Evolutionary conservation across 2,797 vertebrate genomes (phyloP), one percentile per base, ranked within the genome.

Genomic region (Fratercula arctica): DNA sequence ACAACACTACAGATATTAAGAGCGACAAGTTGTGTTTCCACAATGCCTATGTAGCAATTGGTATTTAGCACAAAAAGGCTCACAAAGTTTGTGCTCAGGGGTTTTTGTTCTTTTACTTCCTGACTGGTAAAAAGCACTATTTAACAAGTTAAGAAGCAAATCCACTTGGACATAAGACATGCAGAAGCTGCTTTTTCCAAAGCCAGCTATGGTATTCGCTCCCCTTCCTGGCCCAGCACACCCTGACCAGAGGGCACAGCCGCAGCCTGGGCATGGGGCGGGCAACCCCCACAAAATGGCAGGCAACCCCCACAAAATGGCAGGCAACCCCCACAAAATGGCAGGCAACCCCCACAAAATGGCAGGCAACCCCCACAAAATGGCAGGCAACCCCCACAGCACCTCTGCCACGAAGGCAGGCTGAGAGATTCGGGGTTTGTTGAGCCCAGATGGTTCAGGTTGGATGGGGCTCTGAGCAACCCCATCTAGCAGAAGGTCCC

Each of bases 1-100:
- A 48, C 21, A 48, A 64, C 57, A 17, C 20, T 12, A 26, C 28
- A 37, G 3, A 53, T 8, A 20, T 2, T 5, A 23, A 25, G 11
- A 93, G 5, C 28, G 48, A n/a, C 16, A 56, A 72, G 17, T 8
- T 50, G 28, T 10, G 1, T 51, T 68, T 60, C 57, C 69, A 60
- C 3, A 0, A 28, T 0, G 31, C 3, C 1, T 0, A 8, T 0
- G 0, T 1, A n/a, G 9, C 0, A 0, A 53, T 4, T 8, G 13
- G 10, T 9, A 37, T 25, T 26, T 6, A 18, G 16, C 56, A 37
- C 2, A 0, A 5, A 41, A n/a, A 80, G 11, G 9, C 24, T 54
- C 39, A 24, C 13, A 10, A 37, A 45, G 7, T 3, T 18, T 0
- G 0, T 7, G 21, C 14, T 29, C 10, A 43, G 11, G 8, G 1